Base-by-base conservation (phyloP, 2,113 vertebrate species). In the Ceratotherium simum region DNA sequence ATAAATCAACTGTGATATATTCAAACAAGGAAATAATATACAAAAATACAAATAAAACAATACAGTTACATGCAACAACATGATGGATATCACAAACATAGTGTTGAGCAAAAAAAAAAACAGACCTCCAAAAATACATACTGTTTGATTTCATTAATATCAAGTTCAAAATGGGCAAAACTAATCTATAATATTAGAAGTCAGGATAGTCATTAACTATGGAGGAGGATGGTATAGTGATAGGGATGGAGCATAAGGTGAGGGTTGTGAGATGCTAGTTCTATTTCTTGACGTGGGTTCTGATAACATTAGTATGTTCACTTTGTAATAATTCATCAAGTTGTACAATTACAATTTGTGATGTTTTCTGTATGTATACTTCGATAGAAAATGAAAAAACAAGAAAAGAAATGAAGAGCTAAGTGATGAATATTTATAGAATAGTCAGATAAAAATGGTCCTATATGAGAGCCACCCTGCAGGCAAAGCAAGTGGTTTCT, bases 101-200 rank as follows among this genome's bases (percentile, higher is more conserved):
- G 16, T 75, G 42, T 39, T 84, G 33, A 94, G 16, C 10, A 75
- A 94, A 86, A 31, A 88, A 88, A 60, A 27, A 70, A 13, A 18
- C 29, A 39, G 29, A 29, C 58, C 5, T 27, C 72, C 33, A 83
- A 93, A n/a, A 92, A 72, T 56, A 73, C 11, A 95, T 62, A 69
- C 5, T 78, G 39, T 78, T 92, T 91, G 13, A 96, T 91, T 96
- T 91, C 39, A 96, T 72, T 95, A 90, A 95, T 21, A 88, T 85
- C 65, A 93, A 69, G 13, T 76, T 94, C 27, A 93, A 89, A 96
- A 95, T 96, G 33, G n/a, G 54, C 20, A 93, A 93, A 92, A 89
- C 62, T 93, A 90, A 81, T 94, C 39, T 94, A 36, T 93, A n/a
- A 67, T 91, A 36, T 48, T 89, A 91, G 54, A 96, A 78, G n/a